Base-by-base conservation (phyloP, 2,888 invertebrate genomes). In the Hemithea aestivaria region DNA sequence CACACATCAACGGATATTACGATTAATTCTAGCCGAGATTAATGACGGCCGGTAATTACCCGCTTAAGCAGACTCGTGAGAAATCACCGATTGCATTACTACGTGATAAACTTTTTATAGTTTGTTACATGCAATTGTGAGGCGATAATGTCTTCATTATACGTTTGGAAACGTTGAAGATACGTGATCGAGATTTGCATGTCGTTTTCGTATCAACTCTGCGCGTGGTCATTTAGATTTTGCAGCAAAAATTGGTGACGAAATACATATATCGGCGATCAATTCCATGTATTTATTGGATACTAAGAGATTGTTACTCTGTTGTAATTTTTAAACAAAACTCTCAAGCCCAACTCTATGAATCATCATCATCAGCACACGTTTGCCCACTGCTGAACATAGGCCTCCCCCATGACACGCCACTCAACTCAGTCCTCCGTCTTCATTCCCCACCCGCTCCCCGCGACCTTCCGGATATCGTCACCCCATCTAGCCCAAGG, bases 21-120 rank as follows among this genome's bases (percentile, higher is more conserved):
- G 60, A 62, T 67, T 65, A 64, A 60, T 66, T 56, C 55, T 44
- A 51, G 52, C 12, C 47, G 50, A 70, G 73, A 72, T 72, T 71
- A 64, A 72, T 71, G 66, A 58, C 47, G 41, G 43, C 40, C 45
- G 35, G 54, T 60, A 64, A 71, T 69, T 69, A 66, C 48, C 55
- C 51, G 50, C 48, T 50, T 47, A 58, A 56, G 56, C 56, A 57
- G 51, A 36, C 32, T 56, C 69, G 71, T 72, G 70, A 65, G 72
- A 73, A 68, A 56, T 35, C 25, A 39, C 36, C 24, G 40, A 50
- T 64, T 58, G 56, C 58, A 52, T 52, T 56, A 56, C 53, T 54
- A 62, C 54, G 53, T 55, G 61, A 53, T 61, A 61, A 55, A 48
- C 52, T 51, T 45, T 41, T 58, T 51, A 57, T 53, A 39, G 46